These are phyloP conservation scores for Priocnemis perturbator DNA, from an alignment of 2,888 invertebrate genomes.

Conservation along the genomic window DNA sequence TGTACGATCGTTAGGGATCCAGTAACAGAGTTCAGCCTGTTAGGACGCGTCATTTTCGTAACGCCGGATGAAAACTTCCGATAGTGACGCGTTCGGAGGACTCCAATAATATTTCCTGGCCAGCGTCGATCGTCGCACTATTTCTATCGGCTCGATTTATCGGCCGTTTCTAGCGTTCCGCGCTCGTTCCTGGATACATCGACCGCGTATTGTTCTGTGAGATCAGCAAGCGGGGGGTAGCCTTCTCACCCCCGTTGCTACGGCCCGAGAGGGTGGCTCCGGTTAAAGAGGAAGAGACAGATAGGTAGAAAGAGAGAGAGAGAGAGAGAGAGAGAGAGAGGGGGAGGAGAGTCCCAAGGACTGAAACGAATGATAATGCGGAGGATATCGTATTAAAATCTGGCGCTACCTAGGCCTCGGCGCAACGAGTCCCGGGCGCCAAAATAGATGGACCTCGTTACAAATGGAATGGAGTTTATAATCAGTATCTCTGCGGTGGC, in stretches of 20 bases:
- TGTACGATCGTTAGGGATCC: too few species aligned
- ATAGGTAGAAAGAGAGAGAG: too few species aligned
- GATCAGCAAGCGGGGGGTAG: not conserved
- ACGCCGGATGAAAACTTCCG: too few species aligned
- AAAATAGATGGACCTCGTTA: conserved; percentile 75
- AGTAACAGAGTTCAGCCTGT: too few species aligned
- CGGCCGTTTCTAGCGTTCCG: conserved; percentile 1
- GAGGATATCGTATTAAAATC: conserved; percentile 70
- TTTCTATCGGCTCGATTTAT: conserved; percentile 13
- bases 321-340: conserved; percentile 7
- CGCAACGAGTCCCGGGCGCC: conserved; percentile 65
- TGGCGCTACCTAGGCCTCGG: conserved; percentile 65
- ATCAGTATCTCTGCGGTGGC: conserved; percentile 72
- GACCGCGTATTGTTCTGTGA: conserved; percentile 33
- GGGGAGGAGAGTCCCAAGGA: conserved; percentile 29
- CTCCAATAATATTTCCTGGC: not conserved
- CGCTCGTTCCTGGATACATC: conserved; percentile 13
- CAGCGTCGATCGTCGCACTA: not conserved
- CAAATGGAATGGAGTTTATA: conserved; percentile 75
- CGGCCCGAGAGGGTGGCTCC: conserved; percentile 10
- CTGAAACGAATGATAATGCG: conserved; percentile 69
- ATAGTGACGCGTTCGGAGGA: too few species aligned
- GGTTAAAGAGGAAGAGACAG: not conserved
- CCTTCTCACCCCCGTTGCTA: not conserved
- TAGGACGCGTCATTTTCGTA: too few species aligned